These are phyloP conservation scores for Teleiodes luculella DNA, from an alignment of 2,888 invertebrate species.

Conservation along the genomic window DNA sequence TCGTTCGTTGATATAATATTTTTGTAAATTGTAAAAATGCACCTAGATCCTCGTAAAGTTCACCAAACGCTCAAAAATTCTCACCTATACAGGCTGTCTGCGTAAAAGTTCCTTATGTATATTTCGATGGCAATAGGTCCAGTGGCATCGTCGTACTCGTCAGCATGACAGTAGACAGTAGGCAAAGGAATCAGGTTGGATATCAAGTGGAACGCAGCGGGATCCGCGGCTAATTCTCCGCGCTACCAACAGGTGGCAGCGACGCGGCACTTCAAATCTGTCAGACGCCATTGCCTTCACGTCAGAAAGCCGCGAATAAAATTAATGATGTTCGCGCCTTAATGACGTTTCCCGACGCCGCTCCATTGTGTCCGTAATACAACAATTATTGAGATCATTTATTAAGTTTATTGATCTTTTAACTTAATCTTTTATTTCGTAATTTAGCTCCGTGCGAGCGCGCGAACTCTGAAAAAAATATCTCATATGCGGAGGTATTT, in stretches of 20 bases:
- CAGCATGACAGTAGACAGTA: slow-evolving; percentile 29
- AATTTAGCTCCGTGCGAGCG: slow-evolving; percentile 74
- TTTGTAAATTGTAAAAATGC: no score
- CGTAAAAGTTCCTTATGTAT: no score
- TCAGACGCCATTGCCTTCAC: slow-evolving; percentile 77
- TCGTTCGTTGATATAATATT: no score
- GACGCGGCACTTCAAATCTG: slow-evolving; percentile 73
- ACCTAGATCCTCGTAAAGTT: no score
- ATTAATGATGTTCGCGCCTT: slow-evolving; percentile 78
- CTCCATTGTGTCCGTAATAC: slow-evolving; percentile 78
- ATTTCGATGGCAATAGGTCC: no score
- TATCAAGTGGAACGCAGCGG: slow-evolving; percentile 71
- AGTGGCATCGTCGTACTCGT: no score
- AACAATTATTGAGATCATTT: slow-evolving; percentile 80
- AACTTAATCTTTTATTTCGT: slow-evolving; percentile 79
- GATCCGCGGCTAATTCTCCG: slow-evolving; percentile 71
- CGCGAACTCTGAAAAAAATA: slow-evolving; percentile 75
- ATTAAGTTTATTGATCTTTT: slow-evolving; percentile 80
- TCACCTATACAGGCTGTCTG: no score
- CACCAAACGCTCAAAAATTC: no score
- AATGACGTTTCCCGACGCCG: slow-evolving; percentile 78
- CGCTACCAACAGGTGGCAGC: slow-evolving; percentile 78
- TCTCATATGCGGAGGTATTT: slow-evolving; percentile 75
- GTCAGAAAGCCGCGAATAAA: slow-evolving; percentile 78
- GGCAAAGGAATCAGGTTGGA: slow-evolving; percentile 19